Evolutionary conservation across 2,113 vertebrate genomes (phyloP).

Genomic region (Odontesthes bonariensis): DNA sequence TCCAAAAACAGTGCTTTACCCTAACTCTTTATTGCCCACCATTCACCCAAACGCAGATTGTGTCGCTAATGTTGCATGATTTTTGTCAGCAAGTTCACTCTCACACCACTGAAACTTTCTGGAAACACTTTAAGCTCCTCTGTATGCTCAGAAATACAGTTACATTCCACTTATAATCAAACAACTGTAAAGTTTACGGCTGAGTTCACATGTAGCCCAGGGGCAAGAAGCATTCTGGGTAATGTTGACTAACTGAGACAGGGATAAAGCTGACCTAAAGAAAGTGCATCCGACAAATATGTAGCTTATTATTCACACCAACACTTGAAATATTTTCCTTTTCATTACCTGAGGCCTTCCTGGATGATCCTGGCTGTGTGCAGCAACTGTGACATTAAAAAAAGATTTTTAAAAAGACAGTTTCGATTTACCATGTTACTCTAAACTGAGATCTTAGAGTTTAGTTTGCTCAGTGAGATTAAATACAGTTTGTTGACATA

Average conservation of each 20-base stretch:
- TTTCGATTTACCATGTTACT: no score
- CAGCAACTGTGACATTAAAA: no score
- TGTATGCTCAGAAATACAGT: neutral
- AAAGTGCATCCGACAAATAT: neutral
- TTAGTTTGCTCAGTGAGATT: no score
- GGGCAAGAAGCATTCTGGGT: conserved; percentile 12
- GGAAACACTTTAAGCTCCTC: neutral
- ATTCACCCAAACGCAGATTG: conserved; percentile 36
- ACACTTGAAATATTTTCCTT: no score
- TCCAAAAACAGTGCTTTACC: conserved; percentile 27
- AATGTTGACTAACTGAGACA: neutral
- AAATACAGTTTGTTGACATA: no score
- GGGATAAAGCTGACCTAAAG: neutral
- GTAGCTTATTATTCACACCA: no score
- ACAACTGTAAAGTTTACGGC: neutral
- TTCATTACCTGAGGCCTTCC: no score
- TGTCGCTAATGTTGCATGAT: conserved; percentile 25
- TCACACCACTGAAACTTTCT: neutral
- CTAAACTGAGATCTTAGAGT: no score
- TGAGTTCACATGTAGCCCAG: neutral
- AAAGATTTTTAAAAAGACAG: no score
- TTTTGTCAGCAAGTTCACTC: neutral
- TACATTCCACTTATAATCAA: neutral
- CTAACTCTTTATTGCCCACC: conserved; percentile 22
- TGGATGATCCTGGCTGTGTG: no score